These are phyloP conservation scores for Amazona guildingii DNA, from an alignment of 2,113 vertebrate genomes.

Conservation along the genomic window DNA sequence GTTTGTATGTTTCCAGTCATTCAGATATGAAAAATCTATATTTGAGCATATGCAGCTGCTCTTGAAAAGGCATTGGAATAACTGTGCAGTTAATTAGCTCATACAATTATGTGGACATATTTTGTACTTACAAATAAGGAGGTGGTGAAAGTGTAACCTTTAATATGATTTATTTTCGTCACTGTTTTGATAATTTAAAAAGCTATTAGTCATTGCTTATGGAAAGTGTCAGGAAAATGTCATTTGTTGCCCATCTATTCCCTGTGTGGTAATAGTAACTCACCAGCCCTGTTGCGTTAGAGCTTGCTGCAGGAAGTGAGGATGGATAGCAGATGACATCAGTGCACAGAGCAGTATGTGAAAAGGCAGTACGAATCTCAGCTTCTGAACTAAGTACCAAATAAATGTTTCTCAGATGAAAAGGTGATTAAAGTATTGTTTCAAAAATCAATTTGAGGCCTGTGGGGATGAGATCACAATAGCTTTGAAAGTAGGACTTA, in stretches of 20 bases:
- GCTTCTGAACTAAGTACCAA: background rate
- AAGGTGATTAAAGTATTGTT: background rate
- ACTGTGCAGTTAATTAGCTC: background rate
- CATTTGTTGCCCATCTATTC: background rate
- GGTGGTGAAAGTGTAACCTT: background rate
- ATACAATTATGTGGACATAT: background rate
- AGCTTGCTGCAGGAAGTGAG: accelerated
- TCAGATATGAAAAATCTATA: background rate
- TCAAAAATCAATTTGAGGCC: background rate
- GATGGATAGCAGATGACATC: background rate
- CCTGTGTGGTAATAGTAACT: background rate
- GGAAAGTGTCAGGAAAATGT: background rate
- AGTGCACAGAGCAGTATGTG: background rate
- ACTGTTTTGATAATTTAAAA: background rate
- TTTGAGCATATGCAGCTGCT: background rate
- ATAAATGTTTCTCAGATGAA: background rate
- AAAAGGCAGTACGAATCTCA: background rate
- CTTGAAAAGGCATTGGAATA: background rate
- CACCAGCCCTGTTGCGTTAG: background rate
- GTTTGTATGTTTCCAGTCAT: background rate
- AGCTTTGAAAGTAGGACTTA: background rate
- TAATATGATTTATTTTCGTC: background rate
- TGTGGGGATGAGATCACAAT: background rate
- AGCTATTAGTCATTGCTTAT: background rate
- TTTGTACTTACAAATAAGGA: background rate